Conservation (phyloP, 1,140 invertebrate genomes). For the Trachelipus rathkii region DNA sequence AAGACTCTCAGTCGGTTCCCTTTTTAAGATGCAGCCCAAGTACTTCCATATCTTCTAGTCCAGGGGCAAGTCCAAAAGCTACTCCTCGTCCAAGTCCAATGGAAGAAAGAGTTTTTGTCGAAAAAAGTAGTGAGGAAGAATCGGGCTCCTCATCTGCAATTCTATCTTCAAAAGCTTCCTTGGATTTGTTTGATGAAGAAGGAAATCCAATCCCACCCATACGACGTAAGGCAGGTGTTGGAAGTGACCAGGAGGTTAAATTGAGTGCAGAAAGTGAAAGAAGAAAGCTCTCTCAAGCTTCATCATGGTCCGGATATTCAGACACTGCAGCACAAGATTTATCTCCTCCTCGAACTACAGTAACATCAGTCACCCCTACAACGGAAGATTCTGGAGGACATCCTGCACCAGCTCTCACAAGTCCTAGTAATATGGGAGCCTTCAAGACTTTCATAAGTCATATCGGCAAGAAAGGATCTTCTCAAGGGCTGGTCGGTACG, state of each 20-base stretch:
- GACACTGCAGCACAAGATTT: background rate
- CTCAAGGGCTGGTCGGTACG: conserved; percentile 38
- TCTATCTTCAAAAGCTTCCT: conserved; percentile 52
- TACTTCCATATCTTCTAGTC: conserved; percentile 3
- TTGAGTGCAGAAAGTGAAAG: background rate
- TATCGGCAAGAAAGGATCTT: conserved; percentile 39
- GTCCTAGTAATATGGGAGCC: conserved; percentile 38
- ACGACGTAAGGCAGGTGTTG: conserved; percentile 54
- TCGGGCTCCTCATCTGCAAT: background rate
- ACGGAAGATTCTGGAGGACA: background rate
- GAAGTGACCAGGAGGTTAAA: background rate
- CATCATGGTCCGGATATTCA: background rate
- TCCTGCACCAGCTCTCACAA: conserved; percentile 24
- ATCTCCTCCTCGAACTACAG: conserved; percentile 8
- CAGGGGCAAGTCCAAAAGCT: conserved; percentile 26
- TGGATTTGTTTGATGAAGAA: conserved; percentile 61
- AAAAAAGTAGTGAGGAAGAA: conserved; percentile 16
- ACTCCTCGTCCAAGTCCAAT: conserved; percentile 32
- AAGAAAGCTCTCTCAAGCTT: conserved; percentile 16
- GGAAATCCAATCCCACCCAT: conserved; percentile 59
- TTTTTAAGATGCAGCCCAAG: conserved; percentile 6
- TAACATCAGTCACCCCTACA: background rate
- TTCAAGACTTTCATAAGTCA: conserved; percentile 39
- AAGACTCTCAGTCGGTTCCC: background rate
- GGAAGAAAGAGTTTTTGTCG: conserved; percentile 22